Conservation (phyloP, 2,113 vertebrate species). For the Calidris pugnax region DNA sequence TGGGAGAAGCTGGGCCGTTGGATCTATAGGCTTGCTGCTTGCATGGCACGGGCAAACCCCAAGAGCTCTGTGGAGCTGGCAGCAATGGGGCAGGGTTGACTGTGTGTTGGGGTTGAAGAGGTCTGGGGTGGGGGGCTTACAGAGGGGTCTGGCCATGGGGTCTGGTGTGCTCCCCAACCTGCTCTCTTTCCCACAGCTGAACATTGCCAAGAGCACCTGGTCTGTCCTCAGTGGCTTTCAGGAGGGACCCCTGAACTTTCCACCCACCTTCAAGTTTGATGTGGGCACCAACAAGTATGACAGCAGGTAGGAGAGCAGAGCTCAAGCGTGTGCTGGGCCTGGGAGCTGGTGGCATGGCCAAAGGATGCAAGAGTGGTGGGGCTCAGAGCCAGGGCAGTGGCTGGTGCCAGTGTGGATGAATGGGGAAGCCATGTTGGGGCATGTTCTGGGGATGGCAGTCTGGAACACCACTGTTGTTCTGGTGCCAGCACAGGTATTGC, state of each 20-base stretch:
- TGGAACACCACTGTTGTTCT: not conserved
- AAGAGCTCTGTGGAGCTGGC: not conserved
- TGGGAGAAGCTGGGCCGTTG: not conserved
- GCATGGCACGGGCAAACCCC: not conserved
- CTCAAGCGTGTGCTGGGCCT: not conserved
- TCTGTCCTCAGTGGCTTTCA: conserved; percentile 91
- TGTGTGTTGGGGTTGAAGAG: not conserved
- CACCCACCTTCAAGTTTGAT: conserved; percentile 97
- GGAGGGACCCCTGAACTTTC: conserved; percentile 91
- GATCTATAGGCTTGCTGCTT: not conserved
- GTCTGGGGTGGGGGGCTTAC: not conserved
- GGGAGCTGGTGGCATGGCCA: not conserved
- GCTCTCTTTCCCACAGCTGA: conserved; percentile 81
- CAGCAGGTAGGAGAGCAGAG: conserved; percentile 83
- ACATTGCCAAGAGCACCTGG: conserved; percentile 91
- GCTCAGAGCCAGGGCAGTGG: not conserved
- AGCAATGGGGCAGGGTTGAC: not conserved
- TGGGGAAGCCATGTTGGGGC: not conserved
- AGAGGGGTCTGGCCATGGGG: not conserved
- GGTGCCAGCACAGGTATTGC: not conserved
- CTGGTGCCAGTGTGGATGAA: not conserved
- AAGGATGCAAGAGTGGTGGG: not conserved
- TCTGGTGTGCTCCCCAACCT: not conserved
- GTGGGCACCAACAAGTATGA: conserved; percentile 96
- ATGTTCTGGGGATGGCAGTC: not conserved